These are phyloP conservation scores for Ceratina calcarata DNA, from an alignment of 1,140 invertebrate species.

Conservation along the genomic window DNA sequence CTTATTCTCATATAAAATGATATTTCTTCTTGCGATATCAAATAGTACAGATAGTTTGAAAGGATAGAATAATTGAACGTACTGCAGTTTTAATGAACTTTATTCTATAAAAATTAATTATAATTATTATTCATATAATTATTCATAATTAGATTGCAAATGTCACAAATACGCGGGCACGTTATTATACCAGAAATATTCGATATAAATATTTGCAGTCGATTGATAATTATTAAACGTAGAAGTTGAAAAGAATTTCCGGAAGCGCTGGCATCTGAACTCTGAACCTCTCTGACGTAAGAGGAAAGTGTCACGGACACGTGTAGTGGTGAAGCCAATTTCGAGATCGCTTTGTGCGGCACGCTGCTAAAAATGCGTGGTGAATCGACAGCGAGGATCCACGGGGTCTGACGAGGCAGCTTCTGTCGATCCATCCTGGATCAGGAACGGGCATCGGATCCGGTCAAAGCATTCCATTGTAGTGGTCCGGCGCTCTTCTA, in stretches of 20 bases:
- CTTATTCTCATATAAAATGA: too few relatives aligned
- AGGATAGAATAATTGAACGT: too few relatives aligned
- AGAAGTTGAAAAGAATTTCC: background rate
- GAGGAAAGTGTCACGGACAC: conserved; percentile 16
- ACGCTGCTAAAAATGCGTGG: conserved; percentile 62
- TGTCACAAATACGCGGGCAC: too few relatives aligned
- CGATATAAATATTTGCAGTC: too few relatives aligned
- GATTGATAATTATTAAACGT: too few relatives aligned
- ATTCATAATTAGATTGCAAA: too few relatives aligned
- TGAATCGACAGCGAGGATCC: conserved; percentile 58
- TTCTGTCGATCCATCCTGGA: conserved; percentile 53
- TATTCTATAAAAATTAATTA: too few relatives aligned
- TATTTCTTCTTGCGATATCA: too few relatives aligned
- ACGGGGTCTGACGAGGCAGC: conserved; percentile 58
- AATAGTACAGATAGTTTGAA: too few relatives aligned
- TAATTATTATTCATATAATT: too few relatives aligned
- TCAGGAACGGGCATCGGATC: conserved; percentile 58
- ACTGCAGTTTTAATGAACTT: too few relatives aligned
- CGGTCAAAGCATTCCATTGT: conserved; percentile 64
- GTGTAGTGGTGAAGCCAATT: conserved; percentile 57
- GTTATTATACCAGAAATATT: too few relatives aligned
- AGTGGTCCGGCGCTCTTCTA: conserved; percentile 30
- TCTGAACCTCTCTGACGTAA: conserved; percentile 41
- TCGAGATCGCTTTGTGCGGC: conserved; percentile 54
- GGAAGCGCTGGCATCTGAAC: background rate